A percentile compares a stretch with the other conserved stretches of the same genome.
phyloP scores from a whole-genome alignment of 2,888 invertebrate species.

The Macaria liturata region DNA sequence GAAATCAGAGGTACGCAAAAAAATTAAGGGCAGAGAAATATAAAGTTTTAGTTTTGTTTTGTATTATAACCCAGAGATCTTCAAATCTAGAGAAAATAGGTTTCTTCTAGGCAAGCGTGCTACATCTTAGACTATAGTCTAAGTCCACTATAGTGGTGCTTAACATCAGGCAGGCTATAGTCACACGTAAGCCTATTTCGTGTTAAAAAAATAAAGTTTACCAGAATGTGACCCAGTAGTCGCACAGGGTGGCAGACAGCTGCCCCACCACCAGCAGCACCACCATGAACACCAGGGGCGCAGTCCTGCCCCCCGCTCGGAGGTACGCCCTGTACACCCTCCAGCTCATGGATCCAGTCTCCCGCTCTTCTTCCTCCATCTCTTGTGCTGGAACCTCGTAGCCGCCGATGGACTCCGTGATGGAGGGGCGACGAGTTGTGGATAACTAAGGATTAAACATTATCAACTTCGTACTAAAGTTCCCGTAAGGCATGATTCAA shows the following conservation, averaged over 20 bases:
- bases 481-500: no score
- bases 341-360: constrained; percentile 86
- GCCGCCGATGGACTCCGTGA: constrained; percentile 73
- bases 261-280: constrained; percentile 85
- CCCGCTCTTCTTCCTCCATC: constrained; percentile 84
- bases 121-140: no score
- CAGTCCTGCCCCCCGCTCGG: constrained; percentile 81
- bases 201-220: constrained; percentile 43
- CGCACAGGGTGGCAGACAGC: constrained; percentile 86
- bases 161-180: no score
- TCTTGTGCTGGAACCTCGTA: constrained; percentile 75
- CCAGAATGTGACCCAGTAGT: constrained; percentile 91
- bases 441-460: constrained; percentile 52
- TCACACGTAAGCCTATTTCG: no score
- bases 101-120: no score
- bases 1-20: no score
- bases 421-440: constrained; percentile 70
- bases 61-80: no score
- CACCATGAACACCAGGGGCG: constrained; percentile 76
- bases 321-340: constrained; percentile 85
- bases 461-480: no score
- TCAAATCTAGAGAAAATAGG: no score
- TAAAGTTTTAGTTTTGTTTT: no score
- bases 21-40: no score
- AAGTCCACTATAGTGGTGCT: no score